phyloP scores from a whole-genome alignment of 1,140 invertebrate species.

The Ceratosolen fusciceps region DNA sequence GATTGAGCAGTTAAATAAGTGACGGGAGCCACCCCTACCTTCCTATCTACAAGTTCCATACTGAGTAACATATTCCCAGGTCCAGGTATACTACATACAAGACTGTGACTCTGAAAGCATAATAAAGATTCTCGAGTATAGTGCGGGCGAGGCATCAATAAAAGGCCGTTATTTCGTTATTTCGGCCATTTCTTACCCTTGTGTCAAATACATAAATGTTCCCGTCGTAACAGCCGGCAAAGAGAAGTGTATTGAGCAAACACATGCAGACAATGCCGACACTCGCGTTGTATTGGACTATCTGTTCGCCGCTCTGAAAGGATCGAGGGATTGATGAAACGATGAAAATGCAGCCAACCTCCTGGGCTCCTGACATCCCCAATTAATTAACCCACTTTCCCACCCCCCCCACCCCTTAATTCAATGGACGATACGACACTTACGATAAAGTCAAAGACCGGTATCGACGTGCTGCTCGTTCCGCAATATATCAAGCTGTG shows the following conservation, averaged over 20 bases:
- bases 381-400: too few species aligned
- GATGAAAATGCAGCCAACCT: too few species aligned
- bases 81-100: conserved; percentile 75
- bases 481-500: conserved; percentile 78
- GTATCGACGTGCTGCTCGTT: conserved; percentile 77
- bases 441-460: conserved; percentile 78
- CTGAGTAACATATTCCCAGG: conserved; percentile 78
- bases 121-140: conserved; percentile 43
- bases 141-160: background rate
- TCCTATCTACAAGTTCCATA: conserved; percentile 75
- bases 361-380: too few species aligned
- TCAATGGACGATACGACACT: conserved; percentile 57
- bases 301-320: conserved; percentile 75
- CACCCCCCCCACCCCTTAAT: too few species aligned
- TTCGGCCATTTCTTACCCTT: conserved; percentile 54
- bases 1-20: too few species aligned
- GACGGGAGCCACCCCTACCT: conserved; percentile 65
- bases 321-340: too few species aligned
- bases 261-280: conserved; percentile 79
- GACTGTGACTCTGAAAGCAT: conserved; percentile 64
- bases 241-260: conserved; percentile 73
- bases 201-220: conserved; percentile 78
- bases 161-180: too few species aligned
- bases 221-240: conserved; percentile 80
- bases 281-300: conserved; percentile 73